Conservation (phyloP, 2,113 vertebrate species). For the Cryptoleucopteryx plumbea region DNA sequence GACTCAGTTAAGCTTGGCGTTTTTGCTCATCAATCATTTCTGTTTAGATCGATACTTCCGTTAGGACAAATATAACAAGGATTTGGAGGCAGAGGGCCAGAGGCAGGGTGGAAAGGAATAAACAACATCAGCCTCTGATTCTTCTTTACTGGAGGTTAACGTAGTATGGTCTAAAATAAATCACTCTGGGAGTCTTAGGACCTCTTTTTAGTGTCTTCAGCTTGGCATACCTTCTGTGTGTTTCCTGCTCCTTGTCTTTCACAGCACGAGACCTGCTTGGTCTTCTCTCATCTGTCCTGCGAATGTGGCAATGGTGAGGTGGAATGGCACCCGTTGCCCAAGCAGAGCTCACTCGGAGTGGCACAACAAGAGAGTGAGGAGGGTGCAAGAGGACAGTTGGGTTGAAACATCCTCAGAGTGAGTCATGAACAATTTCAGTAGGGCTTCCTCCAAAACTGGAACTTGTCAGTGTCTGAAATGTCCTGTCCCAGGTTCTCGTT, state of each 20-base stretch:
- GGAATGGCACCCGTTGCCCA: background rate
- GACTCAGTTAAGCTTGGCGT: background rate
- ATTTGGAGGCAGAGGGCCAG: background rate
- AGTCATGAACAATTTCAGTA: fast-evolving
- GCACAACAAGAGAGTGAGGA: background rate
- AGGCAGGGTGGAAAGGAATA: background rate
- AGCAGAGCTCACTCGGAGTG: background rate
- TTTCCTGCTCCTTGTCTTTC: background rate
- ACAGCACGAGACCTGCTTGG: background rate
- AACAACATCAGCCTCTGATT: background rate
- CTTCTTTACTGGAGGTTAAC: background rate
- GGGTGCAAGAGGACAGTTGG: background rate
- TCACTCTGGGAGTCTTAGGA: background rate
- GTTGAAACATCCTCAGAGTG: background rate
- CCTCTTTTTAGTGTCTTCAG: background rate
- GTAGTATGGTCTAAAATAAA: background rate
- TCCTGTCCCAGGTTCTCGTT: background rate
- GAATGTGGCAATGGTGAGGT: fast-evolving
- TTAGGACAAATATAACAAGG: constrained; percentile 9
- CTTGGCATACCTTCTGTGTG: background rate
- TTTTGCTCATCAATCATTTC: constrained; percentile 1
- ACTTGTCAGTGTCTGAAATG: background rate
- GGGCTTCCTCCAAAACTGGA: background rate
- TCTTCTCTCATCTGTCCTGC: background rate
- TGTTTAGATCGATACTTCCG: background rate